A percentile compares a stretch with the other conserved stretches of the same genome.
Conservation (phyloP, 1,140 invertebrate species). For the Brachionus manjavacas region DNA sequence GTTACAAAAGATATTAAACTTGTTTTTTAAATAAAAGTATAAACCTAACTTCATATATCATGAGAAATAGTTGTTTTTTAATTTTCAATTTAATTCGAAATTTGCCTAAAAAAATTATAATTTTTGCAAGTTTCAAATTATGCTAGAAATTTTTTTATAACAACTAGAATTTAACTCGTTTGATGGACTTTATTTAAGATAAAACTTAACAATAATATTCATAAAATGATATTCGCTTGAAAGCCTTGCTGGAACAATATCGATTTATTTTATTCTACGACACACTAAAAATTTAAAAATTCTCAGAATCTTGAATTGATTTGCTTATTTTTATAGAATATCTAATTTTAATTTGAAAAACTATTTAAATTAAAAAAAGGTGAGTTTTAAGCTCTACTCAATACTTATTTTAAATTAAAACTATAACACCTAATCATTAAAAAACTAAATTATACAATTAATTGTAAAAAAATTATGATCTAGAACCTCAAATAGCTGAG, state of each 20-base stretch:
- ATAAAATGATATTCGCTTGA: background rate
- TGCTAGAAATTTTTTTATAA: background rate
- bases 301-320: background rate
- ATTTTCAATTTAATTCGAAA: background rate
- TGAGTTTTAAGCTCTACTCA: too few relatives aligned
- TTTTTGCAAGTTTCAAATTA: background rate
- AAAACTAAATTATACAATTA: too few relatives aligned
- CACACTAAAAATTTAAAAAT: background rate
- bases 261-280: background rate
- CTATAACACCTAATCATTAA: too few relatives aligned
- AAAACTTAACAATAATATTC: background rate
- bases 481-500: too few relatives aligned
- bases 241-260: background rate
- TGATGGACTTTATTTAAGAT: background rate
- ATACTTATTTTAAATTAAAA: too few relatives aligned
- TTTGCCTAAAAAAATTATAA: background rate
- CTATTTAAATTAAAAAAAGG: background rate
- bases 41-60: background rate
- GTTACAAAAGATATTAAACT: background rate
- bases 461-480: too few relatives aligned
- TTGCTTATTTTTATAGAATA: too few relatives aligned
- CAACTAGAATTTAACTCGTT: background rate
- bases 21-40: background rate
- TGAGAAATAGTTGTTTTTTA: background rate
- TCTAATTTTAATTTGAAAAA: background rate